Conservation (phyloP, 2,113 vertebrate species). For the Pitta sordida region DNA sequence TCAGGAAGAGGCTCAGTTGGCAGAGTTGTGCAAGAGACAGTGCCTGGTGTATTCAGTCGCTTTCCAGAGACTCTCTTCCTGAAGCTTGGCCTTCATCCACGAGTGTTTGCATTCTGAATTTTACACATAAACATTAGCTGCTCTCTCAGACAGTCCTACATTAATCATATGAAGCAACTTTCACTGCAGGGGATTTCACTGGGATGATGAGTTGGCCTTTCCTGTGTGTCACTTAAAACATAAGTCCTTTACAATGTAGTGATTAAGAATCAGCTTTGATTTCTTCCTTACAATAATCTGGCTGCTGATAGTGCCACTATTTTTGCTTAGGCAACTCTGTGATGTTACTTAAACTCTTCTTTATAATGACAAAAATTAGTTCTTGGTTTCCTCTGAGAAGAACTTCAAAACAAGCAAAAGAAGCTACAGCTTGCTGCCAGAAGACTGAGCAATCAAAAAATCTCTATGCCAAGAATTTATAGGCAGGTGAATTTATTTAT, state of each 20-base stretch:
- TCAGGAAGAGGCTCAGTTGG: not conserved
- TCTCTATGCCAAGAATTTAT: not conserved
- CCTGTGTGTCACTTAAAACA: not conserved
- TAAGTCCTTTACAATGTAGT: not conserved
- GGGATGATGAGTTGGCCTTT: not conserved
- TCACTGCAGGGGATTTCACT: not conserved
- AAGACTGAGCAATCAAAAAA: not conserved
- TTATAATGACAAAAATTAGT: not conserved
- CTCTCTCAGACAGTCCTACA: not conserved
- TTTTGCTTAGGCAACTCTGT: not conserved
- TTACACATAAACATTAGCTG: not conserved
- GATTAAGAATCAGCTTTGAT: not conserved
- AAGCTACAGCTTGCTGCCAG: constrained; percentile 3
- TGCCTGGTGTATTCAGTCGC: not conserved
- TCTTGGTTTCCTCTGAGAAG: constrained; percentile 3
- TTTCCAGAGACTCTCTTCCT: not conserved
- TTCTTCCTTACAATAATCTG: not conserved
- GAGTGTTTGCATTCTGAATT: not conserved
- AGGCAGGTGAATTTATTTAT: not conserved
- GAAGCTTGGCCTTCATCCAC: not conserved
- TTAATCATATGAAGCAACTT: not conserved
- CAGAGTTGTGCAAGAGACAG: not conserved
- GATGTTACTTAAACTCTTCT: not conserved
- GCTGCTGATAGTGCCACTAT: not conserved
- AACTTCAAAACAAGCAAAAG: constrained; percentile 2